These are phyloP conservation scores for Conger conger DNA, from an alignment of 2,113 vertebrate genomes.

Conservation along the genomic window DNA sequence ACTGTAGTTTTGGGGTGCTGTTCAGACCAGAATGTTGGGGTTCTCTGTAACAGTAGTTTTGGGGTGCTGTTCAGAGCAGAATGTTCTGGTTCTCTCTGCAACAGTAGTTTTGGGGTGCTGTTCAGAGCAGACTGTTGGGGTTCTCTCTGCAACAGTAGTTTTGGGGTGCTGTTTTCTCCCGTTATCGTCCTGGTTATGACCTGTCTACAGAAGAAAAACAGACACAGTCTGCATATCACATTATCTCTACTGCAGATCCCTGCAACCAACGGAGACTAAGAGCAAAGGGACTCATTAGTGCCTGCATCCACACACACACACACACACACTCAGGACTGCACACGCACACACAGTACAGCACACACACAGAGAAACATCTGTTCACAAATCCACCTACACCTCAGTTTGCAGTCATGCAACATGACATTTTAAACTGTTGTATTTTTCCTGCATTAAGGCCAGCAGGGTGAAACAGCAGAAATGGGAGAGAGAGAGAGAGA, in stretches of 20 bases:
- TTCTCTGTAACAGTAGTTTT: neutral
- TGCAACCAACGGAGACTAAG: no score
- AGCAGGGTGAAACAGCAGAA: no score
- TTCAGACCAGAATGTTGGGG: neutral
- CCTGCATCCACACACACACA: neutral
- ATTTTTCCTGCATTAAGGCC: no score
- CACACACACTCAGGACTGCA: neutral
- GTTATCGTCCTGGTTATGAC: neutral
- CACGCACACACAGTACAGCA: neutral
- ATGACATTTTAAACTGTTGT: no score
- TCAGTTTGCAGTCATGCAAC: no score
- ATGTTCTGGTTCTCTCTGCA: neutral
- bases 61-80: neutral
- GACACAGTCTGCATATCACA: neutral
- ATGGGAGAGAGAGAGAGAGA: slow-evolving; percentile 31
- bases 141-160: neutral
- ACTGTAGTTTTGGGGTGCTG: no score
- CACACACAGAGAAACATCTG: neutral
- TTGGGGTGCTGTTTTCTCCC: neutral
- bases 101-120: neutral
- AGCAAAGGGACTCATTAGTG: neutral
- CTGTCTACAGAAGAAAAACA: neutral
- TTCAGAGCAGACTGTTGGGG: neutral
- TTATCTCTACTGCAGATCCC: neutral
- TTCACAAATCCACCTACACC: neutral